These are phyloP conservation scores for Sisor rabdophorus DNA, from an alignment of 2,113 vertebrate species.

Conservation along the genomic window DNA sequence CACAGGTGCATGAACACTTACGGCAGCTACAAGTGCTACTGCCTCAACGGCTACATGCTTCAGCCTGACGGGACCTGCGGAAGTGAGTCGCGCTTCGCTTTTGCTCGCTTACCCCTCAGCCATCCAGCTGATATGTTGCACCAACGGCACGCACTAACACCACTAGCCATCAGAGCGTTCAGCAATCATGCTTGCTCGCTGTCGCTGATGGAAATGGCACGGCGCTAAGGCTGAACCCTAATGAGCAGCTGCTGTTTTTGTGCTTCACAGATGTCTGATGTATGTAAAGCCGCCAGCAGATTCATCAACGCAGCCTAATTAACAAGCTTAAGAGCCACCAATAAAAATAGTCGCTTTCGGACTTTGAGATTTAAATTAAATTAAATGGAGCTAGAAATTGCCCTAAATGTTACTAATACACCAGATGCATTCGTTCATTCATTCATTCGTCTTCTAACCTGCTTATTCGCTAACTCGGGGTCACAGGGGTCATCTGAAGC, in stretches of 20 bases:
- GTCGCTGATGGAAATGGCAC: conserved; percentile 13
- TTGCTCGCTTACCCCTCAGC: conserved; percentile 64
- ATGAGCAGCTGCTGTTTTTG: conserved; percentile 24
- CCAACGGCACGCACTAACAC: not conserved
- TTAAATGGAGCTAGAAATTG: not conserved
- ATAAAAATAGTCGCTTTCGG: not conserved
- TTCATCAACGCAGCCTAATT: conserved; percentile 2
- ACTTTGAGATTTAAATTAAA: not conserved
- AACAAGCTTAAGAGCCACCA: conserved; percentile 1
- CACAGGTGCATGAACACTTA: conserved; percentile 98
- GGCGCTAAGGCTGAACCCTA: conserved; percentile 12
- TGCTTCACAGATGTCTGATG: not conserved
- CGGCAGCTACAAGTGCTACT: conserved; percentile 99
- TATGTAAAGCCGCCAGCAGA: not conserved
- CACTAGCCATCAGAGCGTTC: not conserved
- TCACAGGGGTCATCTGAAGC: too few relatives aligned
- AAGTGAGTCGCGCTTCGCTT: conserved; percentile 70
- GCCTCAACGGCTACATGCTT: conserved; percentile 93
- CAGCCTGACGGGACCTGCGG: conserved; percentile 93
- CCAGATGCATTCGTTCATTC: too few relatives aligned
- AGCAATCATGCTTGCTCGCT: not conserved
- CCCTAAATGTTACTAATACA: not conserved
- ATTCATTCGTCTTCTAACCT: too few relatives aligned
- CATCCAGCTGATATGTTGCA: not conserved
- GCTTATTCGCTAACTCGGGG: too few relatives aligned